Evolutionary conservation across 2,113 vertebrate genomes (phyloP).

Genomic region (Charina bottae): DNA sequence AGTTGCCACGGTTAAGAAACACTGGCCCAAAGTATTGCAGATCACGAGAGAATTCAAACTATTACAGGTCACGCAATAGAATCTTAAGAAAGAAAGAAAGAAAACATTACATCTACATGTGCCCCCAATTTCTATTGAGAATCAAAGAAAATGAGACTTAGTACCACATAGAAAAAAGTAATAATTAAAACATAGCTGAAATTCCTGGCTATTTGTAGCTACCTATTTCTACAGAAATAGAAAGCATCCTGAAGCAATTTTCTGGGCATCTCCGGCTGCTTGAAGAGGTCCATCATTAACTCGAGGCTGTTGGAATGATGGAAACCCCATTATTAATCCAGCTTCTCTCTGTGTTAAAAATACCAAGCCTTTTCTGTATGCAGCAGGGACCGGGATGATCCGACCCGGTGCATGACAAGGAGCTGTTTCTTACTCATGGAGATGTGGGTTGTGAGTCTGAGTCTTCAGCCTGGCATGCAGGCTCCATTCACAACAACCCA

Average conservation of each 20-base stretch:
- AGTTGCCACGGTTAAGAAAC: too few relatives aligned
- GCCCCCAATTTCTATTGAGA: neutral
- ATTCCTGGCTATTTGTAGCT: neutral
- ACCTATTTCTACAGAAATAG: neutral
- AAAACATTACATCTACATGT: too few relatives aligned
- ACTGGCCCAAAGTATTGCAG: neutral
- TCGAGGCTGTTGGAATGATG: neutral
- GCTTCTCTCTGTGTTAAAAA: neutral
- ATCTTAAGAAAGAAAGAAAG: too few relatives aligned
- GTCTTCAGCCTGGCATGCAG: neutral
- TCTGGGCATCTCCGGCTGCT: neutral
- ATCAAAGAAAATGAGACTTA: neutral
- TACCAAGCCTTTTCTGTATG: neutral
- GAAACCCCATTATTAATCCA: neutral
- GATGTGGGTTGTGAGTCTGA: neutral
- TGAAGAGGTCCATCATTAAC: neutral
- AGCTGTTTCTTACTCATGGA: neutral
- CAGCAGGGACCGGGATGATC: neutral
- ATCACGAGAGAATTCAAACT: neutral
- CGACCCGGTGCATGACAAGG: neutral
- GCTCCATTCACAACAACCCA: too few relatives aligned
- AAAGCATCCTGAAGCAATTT: neutral
- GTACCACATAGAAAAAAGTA: neutral
- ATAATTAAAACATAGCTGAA: neutral
- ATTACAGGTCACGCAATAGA: neutral